Evolutionary conservation across 2,797 vertebrate species (phyloP), one percentile per base, ranked within the genome.

Genomic region (Macrochelys suwanniensis): DNA sequence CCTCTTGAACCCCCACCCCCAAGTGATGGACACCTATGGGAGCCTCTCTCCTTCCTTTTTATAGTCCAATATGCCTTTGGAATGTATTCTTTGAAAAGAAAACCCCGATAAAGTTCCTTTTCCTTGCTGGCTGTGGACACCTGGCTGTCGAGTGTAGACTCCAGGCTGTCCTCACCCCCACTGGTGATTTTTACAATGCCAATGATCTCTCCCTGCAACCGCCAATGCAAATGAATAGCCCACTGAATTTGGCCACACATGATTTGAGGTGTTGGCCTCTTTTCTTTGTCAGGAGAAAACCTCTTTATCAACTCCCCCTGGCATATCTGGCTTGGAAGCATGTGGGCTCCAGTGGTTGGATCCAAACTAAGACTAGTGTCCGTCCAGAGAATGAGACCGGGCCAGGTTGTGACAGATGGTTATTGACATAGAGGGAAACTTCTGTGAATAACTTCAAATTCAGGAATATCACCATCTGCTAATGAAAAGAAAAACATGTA

Each of bases 91-190:
- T 65, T 37, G 17, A 68, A 68, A 68, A 19, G 65, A 37, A 37
- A 68, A 17, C 65, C 21, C n/a, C 5, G 9, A 37, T 71, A 37
- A 42, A 5, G 16, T 11, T 23, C n/a, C 65, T 71, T 71, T 23
- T 71, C 65, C 10, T n/a, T 42, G n/a, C 19, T 37, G 65, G 19
- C n/a, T 71, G 65, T 71, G 65, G n/a, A 71, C n/a, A 37, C 65
- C 19, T 1, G 5, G 21, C 21, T 42, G n/a, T 11, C 7, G 2
- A 4, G 16, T 19, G 8, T 65, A n/a, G 13, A 65, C 16, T n/a
- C 13, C 33, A 65, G 61, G 16, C 16, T 65, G 16, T n/a, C n/a
- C 21, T 71, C n/a, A 23, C 19, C 10, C 37, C 10, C 37, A 42
- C n/a, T 5, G 65, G 65, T 23, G 19, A 42, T 19, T 71, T 65